These are phyloP conservation scores for Sclerurus mexicanus DNA, from an alignment of 2,113 vertebrate genomes.

Conservation along the genomic window DNA sequence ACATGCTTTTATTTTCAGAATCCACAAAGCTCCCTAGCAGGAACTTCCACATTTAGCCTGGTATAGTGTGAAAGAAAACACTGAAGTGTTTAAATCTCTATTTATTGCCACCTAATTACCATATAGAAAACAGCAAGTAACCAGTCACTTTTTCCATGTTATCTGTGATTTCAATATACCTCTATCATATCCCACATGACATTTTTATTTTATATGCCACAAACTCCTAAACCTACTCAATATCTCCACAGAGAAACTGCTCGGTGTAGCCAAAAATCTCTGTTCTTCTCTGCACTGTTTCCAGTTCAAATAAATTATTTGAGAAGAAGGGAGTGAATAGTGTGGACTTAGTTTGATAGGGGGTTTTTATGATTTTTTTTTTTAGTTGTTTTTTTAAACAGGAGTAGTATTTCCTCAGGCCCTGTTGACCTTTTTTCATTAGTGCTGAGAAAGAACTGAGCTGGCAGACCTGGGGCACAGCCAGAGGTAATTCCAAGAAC, in stretches of 20 bases:
- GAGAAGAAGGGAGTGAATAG: not conserved
- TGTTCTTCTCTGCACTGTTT: not conserved
- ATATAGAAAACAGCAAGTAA: not conserved
- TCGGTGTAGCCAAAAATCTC: not conserved
- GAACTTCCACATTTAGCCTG: not conserved
- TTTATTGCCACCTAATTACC: not conserved
- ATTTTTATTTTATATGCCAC: not conserved
- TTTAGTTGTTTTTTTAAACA: not conserved
- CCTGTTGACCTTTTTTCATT: not conserved
- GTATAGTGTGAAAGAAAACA: not conserved
- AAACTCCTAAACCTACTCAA: not conserved
- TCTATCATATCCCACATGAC: not conserved
- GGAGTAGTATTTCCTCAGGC: not conserved
- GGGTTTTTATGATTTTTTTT: not conserved
- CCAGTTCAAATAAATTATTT: not conserved
- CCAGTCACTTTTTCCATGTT: not conserved
- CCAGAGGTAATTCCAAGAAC: not conserved
- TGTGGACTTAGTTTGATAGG: not conserved
- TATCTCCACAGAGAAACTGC: not conserved
- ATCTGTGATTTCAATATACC: not conserved
- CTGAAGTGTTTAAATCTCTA: not conserved
- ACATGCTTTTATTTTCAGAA: not conserved
- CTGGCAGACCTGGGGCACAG: not conserved
- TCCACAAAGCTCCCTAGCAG: not conserved
- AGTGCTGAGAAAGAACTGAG: not conserved